Conservation (phyloP, 1,140 invertebrate species). For the Cryptotermes secundus region DNA sequence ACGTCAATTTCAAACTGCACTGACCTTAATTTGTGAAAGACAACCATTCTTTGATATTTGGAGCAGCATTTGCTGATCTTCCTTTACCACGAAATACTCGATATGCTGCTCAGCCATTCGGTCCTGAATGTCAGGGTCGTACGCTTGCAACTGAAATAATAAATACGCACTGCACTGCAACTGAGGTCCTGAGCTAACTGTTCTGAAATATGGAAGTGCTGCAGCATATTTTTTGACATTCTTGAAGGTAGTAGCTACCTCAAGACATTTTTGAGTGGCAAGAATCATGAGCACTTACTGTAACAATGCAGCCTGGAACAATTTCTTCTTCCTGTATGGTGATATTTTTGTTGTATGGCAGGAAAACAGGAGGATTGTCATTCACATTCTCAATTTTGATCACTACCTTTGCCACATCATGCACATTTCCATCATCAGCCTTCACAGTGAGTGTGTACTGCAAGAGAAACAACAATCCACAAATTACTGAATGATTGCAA, state of each 20-base stretch:
- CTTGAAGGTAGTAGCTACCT: no score
- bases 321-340: constrained; percentile 69
- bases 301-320: constrained; percentile 63
- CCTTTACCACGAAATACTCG: constrained; percentile 69
- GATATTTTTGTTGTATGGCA: constrained; percentile 61
- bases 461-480: constrained; percentile 34
- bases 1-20: neutral
- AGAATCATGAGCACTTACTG: constrained; percentile 41
- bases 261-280: no score
- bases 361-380: constrained; percentile 78
- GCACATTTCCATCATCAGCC: constrained; percentile 75
- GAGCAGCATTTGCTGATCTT: constrained; percentile 67
- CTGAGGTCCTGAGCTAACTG: no score
- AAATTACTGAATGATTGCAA: no score
- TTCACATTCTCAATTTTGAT: constrained; percentile 82
- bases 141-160: constrained; percentile 64
- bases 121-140: constrained; percentile 82
- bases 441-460: constrained; percentile 72
- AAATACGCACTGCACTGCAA: neutral
- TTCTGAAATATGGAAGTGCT: no score
- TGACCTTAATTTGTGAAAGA: constrained; percentile 65
- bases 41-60: constrained; percentile 73
- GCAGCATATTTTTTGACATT: no score
- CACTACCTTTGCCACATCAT: constrained; percentile 71
- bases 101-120: constrained; percentile 72